These are phyloP conservation scores for Alouatta palliata DNA, from an alignment of 2,113 vertebrate genomes.

Conservation along the genomic window DNA sequence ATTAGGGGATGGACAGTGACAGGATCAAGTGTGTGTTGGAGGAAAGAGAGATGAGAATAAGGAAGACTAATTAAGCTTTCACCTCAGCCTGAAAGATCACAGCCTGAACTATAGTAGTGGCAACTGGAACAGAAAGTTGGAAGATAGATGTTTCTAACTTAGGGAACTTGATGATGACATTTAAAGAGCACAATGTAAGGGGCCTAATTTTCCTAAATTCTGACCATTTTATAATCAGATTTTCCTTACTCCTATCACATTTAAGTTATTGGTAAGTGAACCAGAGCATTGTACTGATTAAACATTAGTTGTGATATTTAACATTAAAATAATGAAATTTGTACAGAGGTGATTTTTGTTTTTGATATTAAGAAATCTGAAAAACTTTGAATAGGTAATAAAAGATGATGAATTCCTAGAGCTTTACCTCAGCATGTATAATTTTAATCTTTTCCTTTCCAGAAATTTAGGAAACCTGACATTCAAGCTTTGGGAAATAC, in stretches of 20 bases:
- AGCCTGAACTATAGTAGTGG: neutral
- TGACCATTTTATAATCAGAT: neutral
- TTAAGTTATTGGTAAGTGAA: neutral
- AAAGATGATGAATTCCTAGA: neutral
- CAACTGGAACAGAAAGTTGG: neutral
- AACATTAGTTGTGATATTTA: slow-evolving; percentile 19
- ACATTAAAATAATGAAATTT: neutral
- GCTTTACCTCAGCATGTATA: neutral
- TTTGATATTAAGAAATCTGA: neutral
- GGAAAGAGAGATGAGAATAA: neutral
- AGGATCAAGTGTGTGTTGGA: neutral
- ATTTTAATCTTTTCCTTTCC: neutral
- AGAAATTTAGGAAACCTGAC: neutral
- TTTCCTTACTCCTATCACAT: neutral
- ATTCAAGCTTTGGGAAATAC: neutral
- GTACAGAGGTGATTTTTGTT: slow-evolving; percentile 10
- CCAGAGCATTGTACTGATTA: neutral
- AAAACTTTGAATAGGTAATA: neutral
- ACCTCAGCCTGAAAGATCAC: neutral
- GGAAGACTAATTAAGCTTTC: neutral
- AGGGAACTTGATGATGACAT: neutral
- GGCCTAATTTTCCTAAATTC: neutral
- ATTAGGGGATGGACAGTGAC: neutral
- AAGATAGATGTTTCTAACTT: neutral
- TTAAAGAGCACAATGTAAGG: neutral